Evolutionary conservation across 2,888 invertebrate genomes (phyloP), one percentile per base, ranked within the genome.

Genomic region (Dascillus cervinus): DNA sequence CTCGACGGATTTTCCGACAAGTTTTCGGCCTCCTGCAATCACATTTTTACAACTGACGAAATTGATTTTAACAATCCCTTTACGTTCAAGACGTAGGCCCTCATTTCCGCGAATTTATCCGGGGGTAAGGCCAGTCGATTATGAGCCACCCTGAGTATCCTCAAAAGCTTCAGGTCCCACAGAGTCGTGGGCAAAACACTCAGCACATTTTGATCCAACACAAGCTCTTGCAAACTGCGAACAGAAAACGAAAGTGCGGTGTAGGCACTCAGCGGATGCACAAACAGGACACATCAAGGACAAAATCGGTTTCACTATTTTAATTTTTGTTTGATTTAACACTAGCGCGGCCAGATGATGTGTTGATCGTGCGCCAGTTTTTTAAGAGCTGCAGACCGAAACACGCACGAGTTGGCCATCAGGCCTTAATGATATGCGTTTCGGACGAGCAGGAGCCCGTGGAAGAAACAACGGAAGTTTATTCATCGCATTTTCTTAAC

Each of bases 191-290:
- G 75, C 47, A 84, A 53, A 26, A 76, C 72, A 49, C 70, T 72
- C 46, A 84, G 65, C 56, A 75, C 76, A 74, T 84, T 84, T 61
- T 80, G 75, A 65, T 80, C 81, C 49, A 82, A 66, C 46, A 77
- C 72, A 39, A 85, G 64, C 61, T 82, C 82, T 57, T 77, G 75
- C 56, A 84, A 66, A 58, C 84, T 84, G 67, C 22, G 71, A 72
- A 45, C 22, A 47, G 28, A 55, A 54, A 55, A 47, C 48, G 54
- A 46, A 48, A 48, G 46, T 46, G 31, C 27, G 31, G 29, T 35
- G 26, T 33, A 33, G 32, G 36, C 37, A 41, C 41, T 42, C 46
- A 44, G 38, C 58, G 61, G 61, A 62, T 64, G 62, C 57, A 60
- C 60, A 63, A 52, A 50, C 56, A 47, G 60, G 61, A 60, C 60